phyloP scores from a whole-genome alignment of 1,140 invertebrate species.

The Maniola jurtina region DNA sequence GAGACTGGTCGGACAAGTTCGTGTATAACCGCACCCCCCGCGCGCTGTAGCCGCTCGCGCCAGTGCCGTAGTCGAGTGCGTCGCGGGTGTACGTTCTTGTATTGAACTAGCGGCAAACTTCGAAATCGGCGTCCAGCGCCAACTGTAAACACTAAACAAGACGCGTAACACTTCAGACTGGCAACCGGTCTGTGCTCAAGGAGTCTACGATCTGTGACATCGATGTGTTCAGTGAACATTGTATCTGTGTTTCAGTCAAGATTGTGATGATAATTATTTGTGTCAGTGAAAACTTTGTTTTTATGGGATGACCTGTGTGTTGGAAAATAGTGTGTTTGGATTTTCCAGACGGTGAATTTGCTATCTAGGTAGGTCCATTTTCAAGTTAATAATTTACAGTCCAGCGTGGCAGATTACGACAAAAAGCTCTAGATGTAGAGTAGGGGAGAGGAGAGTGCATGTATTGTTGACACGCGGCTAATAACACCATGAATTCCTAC shows the following conservation, averaged over 20 bases:
- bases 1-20: slow-evolving; percentile 62
- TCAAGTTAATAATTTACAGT: slow-evolving; percentile 41
- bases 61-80: slow-evolving; percentile 60
- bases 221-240: slow-evolving; percentile 55
- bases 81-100: slow-evolving; percentile 43
- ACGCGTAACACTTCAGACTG: slow-evolving; percentile 52
- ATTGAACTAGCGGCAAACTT: slow-evolving; percentile 28
- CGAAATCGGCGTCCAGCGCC: slow-evolving; percentile 26
- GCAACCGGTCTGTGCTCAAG: slow-evolving; percentile 59
- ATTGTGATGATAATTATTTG: slow-evolving; percentile 39
- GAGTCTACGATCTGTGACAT: slow-evolving; percentile 52
- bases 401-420: slow-evolving; percentile 44
- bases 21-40: slow-evolving; percentile 48
- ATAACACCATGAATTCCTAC: slow-evolving; percentile 32
- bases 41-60: slow-evolving; percentile 34
- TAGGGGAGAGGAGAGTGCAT: slow-evolving; percentile 60
- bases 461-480: slow-evolving; percentile 63
- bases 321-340: slow-evolving; percentile 31
- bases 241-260: slow-evolving; percentile 41
- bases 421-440: slow-evolving; percentile 63
- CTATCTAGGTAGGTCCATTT: slow-evolving; percentile 45
- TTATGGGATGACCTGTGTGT: slow-evolving; percentile 51
- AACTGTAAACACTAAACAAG: slow-evolving; percentile 54
- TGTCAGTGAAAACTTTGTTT: slow-evolving; percentile 46
- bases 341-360: slow-evolving; percentile 48